Conservation (phyloP, 1,140 invertebrate species). For the Drosophila nikananu region DNA sequence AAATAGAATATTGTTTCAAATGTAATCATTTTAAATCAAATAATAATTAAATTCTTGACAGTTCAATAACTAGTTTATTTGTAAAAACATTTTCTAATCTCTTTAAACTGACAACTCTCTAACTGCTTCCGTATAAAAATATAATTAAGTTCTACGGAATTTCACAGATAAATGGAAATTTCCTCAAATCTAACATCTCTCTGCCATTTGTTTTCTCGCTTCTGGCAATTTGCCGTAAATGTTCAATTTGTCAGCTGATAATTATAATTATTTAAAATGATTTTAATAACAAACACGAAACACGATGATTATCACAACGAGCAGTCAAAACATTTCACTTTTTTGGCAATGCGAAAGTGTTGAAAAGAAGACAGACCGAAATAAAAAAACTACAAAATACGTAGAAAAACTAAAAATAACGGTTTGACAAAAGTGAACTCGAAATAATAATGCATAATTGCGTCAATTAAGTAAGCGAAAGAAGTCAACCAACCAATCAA, state of each 20-base stretch:
- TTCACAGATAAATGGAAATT: conserved; percentile 23
- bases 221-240: conserved; percentile 27
- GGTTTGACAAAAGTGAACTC: conserved; percentile 51
- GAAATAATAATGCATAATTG: conserved; percentile 73
- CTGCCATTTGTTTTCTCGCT: conserved; percentile 15
- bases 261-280: conserved; percentile 64
- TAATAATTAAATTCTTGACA: neutral
- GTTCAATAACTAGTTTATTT: neutral
- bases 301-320: conserved; percentile 55
- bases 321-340: conserved; percentile 62
- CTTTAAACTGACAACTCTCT: neutral
- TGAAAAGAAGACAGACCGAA: conserved; percentile 49
- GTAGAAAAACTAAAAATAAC: conserved; percentile 45
- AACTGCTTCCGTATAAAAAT: neutral
- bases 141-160: conserved; percentile 5
- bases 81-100: neutral
- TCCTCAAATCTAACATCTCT: conserved; percentile 6
- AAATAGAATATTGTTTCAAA: neutral
- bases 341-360: conserved; percentile 72
- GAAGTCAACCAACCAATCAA: conserved; percentile 55
- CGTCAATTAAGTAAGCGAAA: conserved; percentile 63
- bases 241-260: conserved; percentile 35
- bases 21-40: neutral
- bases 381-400: conserved; percentile 27
- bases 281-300: conserved; percentile 62